Evolutionary conservation across 2,888 invertebrate species (phyloP).

Genomic region (Eucera pruinosa): DNA sequence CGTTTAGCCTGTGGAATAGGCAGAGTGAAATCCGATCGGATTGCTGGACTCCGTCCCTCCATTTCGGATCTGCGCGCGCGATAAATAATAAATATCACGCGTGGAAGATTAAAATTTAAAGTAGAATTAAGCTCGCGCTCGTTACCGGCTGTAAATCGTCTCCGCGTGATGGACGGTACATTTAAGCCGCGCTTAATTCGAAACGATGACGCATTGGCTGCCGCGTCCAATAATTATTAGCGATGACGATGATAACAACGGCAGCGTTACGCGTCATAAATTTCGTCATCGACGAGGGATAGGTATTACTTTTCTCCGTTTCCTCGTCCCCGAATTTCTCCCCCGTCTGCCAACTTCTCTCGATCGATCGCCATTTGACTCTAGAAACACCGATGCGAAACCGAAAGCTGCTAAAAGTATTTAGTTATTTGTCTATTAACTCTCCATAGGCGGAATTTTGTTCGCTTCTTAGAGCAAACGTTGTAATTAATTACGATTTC

Average conservation of each 20-base stretch:
- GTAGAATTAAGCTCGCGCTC: conserved; percentile 38
- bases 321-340: too few species aligned
- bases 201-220: conserved; percentile 50
- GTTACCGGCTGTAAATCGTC: conserved; percentile 36
- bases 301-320: background rate
- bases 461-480: too few species aligned
- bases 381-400: too few species aligned
- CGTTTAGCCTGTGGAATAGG: too few species aligned
- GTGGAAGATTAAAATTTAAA: conserved; percentile 25
- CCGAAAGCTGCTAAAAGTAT: too few species aligned
- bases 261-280: conserved; percentile 16
- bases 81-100: conserved; percentile 14
- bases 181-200: conserved; percentile 51
- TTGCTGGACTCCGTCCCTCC: background rate
- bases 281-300: background rate
- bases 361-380: too few species aligned
- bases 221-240: conserved; percentile 48
- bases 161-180: conserved; percentile 26
- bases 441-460: too few species aligned
- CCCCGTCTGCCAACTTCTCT: too few species aligned
- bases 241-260: conserved; percentile 39
- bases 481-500: too few species aligned
- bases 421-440: too few species aligned
- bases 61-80: background rate
- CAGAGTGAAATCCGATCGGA: too few species aligned